Evolutionary conservation across 2,113 vertebrate species (phyloP).

Genomic region (Sakesphorus luctuosus): DNA sequence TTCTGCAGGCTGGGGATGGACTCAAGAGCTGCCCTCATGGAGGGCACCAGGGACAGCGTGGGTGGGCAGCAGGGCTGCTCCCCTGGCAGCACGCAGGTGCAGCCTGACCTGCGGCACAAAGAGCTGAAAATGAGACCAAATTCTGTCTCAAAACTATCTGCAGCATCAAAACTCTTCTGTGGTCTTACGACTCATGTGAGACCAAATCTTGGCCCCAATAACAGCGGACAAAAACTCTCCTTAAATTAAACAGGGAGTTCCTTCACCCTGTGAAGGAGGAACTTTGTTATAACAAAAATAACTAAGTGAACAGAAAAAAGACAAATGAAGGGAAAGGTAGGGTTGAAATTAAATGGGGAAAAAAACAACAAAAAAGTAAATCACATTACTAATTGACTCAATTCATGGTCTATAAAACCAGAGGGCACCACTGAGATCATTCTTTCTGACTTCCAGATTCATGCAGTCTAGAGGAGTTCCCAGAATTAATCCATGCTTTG

Average conservation of each 20-base stretch:
- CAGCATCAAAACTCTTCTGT: not conserved
- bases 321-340: not conserved
- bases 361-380: not conserved
- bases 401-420: constrained; percentile 21
- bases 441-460: not conserved
- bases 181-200: not conserved
- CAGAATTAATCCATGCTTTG: not conserved
- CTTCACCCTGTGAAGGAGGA: not conserved
- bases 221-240: not conserved
- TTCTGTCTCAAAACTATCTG: not conserved
- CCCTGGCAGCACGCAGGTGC: not conserved
- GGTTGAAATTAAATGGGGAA: not conserved
- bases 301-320: not conserved
- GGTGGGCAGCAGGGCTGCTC: not conserved
- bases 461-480: not conserved
- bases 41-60: not conserved
- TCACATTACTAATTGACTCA: constrained; percentile 8
- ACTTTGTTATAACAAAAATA: not conserved
- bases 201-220: not conserved
- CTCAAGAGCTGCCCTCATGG: accelerated
- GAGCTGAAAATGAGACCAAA: not conserved
- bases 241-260: not conserved
- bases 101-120: not conserved
- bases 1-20: not conserved
- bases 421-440: constrained; percentile 5